Percentiles rank a stretch among this genome's conserved stretches.
These are phyloP conservation scores for Rhynchonema sp. DNA, from an alignment of 2,888 invertebrate species.

Conservation along the genomic window DNA sequence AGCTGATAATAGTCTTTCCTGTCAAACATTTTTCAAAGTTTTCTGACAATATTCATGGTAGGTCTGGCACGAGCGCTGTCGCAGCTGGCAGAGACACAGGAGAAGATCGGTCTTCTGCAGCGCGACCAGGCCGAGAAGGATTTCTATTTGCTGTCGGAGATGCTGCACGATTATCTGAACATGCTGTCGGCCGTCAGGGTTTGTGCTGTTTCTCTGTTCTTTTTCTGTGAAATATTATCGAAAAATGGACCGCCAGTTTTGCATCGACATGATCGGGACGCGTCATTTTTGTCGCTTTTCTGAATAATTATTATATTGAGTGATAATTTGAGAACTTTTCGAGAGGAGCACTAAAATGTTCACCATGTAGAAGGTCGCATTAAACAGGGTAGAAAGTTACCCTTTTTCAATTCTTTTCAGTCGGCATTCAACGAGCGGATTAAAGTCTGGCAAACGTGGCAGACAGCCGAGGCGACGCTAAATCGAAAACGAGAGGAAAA, in stretches of 20 bases:
- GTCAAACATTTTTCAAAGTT: too few relatives aligned
- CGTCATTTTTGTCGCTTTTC: too few relatives aligned
- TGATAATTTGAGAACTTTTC: too few relatives aligned
- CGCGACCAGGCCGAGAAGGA: constrained; percentile 83
- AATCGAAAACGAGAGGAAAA: constrained; percentile 83
- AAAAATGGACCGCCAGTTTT: background rate
- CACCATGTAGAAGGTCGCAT: too few relatives aligned
- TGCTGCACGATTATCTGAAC: constrained; percentile 78
- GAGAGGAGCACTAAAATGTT: too few relatives aligned
- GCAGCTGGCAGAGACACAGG: constrained; percentile 55
- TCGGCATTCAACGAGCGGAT: constrained; percentile 51
- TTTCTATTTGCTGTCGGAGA: constrained; percentile 75
- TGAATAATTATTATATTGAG: too few relatives aligned
- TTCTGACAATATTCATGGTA: too few relatives aligned
- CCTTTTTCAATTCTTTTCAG: too few relatives aligned
- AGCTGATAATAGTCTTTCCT: too few relatives aligned
- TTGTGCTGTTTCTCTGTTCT: background rate
- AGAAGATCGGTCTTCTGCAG: constrained; percentile 52
- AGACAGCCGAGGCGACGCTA: constrained; percentile 80
- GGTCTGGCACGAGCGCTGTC: constrained; percentile 67
- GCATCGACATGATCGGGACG: background rate
- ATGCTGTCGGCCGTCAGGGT: constrained; percentile 74
- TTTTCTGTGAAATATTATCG: background rate
- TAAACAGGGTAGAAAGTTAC: too few relatives aligned
- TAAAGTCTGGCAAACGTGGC: constrained; percentile 87